phyloP scores from a whole-genome alignment of 2,888 invertebrate species.

The Eupelmus urozonus region DNA sequence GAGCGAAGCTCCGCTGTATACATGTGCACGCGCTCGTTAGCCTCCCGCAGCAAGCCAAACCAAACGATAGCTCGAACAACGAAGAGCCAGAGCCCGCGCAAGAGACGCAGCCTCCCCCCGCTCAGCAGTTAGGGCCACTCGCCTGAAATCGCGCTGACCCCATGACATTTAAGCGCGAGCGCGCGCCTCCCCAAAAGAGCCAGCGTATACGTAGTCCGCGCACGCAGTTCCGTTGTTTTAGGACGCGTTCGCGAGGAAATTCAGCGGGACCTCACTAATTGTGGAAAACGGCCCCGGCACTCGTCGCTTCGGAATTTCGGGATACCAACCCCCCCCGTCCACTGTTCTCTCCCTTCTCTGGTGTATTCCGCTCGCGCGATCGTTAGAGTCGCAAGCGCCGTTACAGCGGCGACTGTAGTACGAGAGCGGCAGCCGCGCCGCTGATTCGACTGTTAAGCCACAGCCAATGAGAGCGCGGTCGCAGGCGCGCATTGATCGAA shows the following conservation, averaged over 20 bases:
- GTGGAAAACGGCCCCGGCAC: constrained; percentile 37
- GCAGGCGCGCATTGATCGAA: constrained; percentile 66
- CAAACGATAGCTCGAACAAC: too few species aligned
- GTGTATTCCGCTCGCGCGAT: constrained; percentile 3
- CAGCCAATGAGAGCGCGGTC: constrained; percentile 42
- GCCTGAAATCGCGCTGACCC: constrained; percentile 61
- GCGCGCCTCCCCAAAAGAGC: neutral
- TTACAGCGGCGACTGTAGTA: neutral
- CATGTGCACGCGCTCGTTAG: too few species aligned
- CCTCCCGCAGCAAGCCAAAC: too few species aligned
- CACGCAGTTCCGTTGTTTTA: constrained; percentile 70
- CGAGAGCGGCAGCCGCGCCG: neutral
- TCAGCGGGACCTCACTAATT: constrained; percentile 60
- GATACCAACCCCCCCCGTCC: constrained; percentile 1
- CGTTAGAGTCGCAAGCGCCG: constrained; percentile 8
- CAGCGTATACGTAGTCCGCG: constrained; percentile 61
- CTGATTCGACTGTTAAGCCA: constrained; percentile 30
- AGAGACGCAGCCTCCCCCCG: too few species aligned
- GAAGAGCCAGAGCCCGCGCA: too few species aligned
- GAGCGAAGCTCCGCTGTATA: too few species aligned
- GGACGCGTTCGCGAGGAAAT: constrained; percentile 62
- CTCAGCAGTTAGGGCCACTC: neutral
- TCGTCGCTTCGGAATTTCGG: constrained; percentile 19
- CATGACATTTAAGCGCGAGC: constrained; percentile 60
- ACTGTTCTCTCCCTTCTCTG: neutral